Base-by-base conservation (phyloP, 2,888 invertebrate genomes). In the Empis livida region DNA sequence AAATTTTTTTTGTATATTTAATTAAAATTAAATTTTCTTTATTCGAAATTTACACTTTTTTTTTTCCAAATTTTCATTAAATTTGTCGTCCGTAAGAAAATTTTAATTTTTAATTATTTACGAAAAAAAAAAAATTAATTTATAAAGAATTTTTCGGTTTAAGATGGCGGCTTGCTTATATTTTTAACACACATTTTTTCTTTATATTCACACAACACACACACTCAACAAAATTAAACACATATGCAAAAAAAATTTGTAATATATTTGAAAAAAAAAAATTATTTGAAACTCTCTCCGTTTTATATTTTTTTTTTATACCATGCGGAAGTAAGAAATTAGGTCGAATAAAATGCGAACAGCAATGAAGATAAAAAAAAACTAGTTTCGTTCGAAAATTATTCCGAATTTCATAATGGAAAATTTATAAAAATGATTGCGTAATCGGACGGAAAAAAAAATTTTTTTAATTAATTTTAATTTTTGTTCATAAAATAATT, bases 241-340 rank as follows among this genome's bases (percentile, higher is more conserved):
- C 40, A 37, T 46, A 40, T 40, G 37, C 38, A 49, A 45, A 42
- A 47, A 42, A 47, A 40, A 47, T 27, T 27, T 27, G 23, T 27
- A 27, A 6, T 27, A 27, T 27, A 27, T 27, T 27, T 27, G 23
- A 27, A 27, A 6, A 6, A 27, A 27, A 20, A 5, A 20, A 5
- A n/a, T n/a, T n/a, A n/a, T n/a, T n/a, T n/a, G n/a, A n/a, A n/a
- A n/a, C n/a, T n/a, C n/a, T n/a, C n/a, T n/a, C n/a, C n/a, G n/a
- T n/a, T 5, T 20, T 20, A 5, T 20, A 43, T 51, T 51, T 52
- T 48, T 46, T 43, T 45, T 48, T 47, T 31, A 49, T 52, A 57
- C 55, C 53, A 56, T 55, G 54, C 58, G 56, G 56, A 56, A 56
- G 54, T 55, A 51, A 49, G 50, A 56, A 57, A 57, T 57, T 56